Conservation (phyloP, 2,113 vertebrate genomes). For the Candoia aspera region DNA sequence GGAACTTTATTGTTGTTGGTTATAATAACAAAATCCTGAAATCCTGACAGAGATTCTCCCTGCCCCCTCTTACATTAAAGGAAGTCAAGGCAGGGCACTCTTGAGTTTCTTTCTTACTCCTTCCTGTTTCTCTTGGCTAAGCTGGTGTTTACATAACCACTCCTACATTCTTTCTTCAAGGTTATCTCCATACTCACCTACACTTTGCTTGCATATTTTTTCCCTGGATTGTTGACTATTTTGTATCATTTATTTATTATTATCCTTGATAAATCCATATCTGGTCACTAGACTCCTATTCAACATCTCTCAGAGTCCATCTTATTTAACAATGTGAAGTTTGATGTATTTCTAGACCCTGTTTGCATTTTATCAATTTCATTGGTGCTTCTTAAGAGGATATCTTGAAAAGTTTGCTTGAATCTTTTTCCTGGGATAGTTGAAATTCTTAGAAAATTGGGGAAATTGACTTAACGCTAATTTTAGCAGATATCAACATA, state of each 20-base stretch:
- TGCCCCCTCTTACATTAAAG: not conserved
- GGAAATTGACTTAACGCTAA: not conserved
- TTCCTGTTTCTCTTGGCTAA: not conserved
- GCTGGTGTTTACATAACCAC: not conserved
- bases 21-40: not conserved
- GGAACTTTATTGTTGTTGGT: not conserved
- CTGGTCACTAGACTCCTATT: not conserved
- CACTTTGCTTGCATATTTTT: not conserved
- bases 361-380: not conserved
- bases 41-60: not conserved
- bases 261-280: not conserved
- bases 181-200: not conserved
- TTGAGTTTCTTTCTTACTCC: not conserved
- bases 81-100: not conserved
- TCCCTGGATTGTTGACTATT: not conserved
- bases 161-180: not conserved
- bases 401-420: not conserved
- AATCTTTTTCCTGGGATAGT: too few species aligned
- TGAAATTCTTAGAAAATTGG: not conserved
- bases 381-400: not conserved
- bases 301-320: not conserved
- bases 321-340: not conserved
- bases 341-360: not conserved
- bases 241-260: not conserved
- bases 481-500: not conserved